Conservation (phyloP, 2,113 vertebrate genomes). For the Coracopsis vasa region DNA sequence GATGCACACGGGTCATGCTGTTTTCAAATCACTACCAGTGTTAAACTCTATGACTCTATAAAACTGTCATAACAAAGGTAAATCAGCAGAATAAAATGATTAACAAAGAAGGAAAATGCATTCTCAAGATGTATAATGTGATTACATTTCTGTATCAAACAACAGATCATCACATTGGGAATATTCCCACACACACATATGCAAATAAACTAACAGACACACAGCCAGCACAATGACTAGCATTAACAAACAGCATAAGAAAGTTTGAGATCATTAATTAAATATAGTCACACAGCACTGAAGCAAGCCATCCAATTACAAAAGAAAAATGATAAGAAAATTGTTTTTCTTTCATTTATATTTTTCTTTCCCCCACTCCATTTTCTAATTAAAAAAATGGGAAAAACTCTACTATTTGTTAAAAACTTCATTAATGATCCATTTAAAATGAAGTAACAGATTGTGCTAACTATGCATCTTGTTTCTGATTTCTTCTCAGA, state of each 20-base stretch:
- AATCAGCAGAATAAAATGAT: not conserved
- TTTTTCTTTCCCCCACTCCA: not conserved
- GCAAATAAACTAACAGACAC: slow-evolving; percentile 34
- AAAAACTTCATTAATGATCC: not conserved
- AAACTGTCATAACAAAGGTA: not conserved
- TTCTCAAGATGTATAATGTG: not conserved
- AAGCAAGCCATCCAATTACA: slow-evolving; percentile 21
- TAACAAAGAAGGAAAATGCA: not conserved
- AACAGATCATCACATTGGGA: slow-evolving; percentile 6
- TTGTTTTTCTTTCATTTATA: not conserved
- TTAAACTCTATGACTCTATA: not conserved
- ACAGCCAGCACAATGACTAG: not conserved
- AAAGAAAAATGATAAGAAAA: slow-evolving; percentile 23
- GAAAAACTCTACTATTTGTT: not conserved
- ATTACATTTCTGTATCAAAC: slow-evolving; percentile 44
- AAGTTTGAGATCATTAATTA: slow-evolving; percentile 47
- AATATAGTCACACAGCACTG: slow-evolving; percentile 11
- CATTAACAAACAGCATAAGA: slow-evolving; percentile 14
- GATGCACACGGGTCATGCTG: not conserved
- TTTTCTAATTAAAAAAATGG: not conserved
- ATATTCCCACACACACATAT: not conserved
- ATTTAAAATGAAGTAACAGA: slow-evolving; percentile 4
- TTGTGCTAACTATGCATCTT: not conserved
- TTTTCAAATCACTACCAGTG: not conserved
- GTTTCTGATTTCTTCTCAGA: slow-evolving; percentile 23